Evolutionary conservation across 2,113 vertebrate genomes (phyloP), one percentile per base, ranked within the genome.

Genomic region (Mustela lutreola): DNA sequence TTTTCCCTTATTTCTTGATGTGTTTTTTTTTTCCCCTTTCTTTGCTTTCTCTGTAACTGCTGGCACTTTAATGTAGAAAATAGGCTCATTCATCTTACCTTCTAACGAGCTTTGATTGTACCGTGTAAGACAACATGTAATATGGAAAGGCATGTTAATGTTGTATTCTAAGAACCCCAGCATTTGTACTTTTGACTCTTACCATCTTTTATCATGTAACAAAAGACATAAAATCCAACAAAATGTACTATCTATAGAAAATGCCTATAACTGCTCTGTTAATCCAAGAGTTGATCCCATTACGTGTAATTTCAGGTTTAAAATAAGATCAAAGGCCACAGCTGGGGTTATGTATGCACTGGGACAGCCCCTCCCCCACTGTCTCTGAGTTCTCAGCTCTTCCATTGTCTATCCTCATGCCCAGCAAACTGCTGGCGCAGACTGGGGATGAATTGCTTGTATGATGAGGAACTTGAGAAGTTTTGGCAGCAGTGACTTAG

Each of bases 211-310:
- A 95, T 98, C 91, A 91, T 79, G 65, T 96, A 98, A 97, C 92
- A 98, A 98, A 98, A 98, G 97, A 96, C 86, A 98, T 97, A 98
- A 97, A 97, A 97, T 85, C 92, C 96, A 98, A 98, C 97, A 97
- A 98, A 97, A 95, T 56, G 12, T 97, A 93, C 45, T 76, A 39
- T 42, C 79, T 96, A 91, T 87, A 98, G 97, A 98, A 98, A 98
- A 97, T 97, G 90, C 95, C 94, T 93, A 28, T 97, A 96, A 83
- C 45, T 94, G 89, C 93, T 97, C 96, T 98, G 94, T 98, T 98
- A 98, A 98, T 96, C 87, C 89, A 97, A 95, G 95, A 96, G 91
- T 53, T 82, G 97, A 97, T 96, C 95, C 79, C 63, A 67, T 95
- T 91, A 62, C 73, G 24, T 82, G 93, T 94, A 96, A 97, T 97